These are phyloP conservation scores for Brachionus sp. DNA, from an alignment of 1,140 invertebrate species.

Conservation along the genomic window DNA sequence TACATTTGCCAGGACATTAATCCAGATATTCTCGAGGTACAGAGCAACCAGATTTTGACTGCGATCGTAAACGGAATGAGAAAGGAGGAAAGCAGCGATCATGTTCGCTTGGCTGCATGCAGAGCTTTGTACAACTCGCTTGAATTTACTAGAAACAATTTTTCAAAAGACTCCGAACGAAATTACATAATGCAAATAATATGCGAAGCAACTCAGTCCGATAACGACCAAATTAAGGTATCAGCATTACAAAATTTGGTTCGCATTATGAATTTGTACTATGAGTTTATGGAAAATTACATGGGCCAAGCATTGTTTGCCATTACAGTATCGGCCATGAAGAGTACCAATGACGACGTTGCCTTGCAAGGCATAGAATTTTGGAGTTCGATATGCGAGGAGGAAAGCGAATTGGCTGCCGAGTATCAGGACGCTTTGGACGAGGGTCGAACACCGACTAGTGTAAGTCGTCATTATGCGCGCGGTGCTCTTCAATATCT, in stretches of 20 bases:
- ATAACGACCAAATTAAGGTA: conserved; percentile 77
- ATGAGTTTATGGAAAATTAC: conserved; percentile 97
- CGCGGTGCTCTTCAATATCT: conserved; percentile 91
- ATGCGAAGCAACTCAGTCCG: conserved; percentile 71
- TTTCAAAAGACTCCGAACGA: conserved; percentile 91
- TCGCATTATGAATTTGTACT: conserved; percentile 97
- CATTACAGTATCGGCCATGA: conserved; percentile 97
- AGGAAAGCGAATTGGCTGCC: conserved; percentile 72
- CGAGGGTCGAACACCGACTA: conserved; percentile 73
- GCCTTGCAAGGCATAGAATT: conserved; percentile 98
- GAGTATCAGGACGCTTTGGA: conserved; percentile 61
- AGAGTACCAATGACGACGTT: conserved; percentile 89
- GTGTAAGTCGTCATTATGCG: conserved; percentile 83
- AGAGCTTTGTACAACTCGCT: conserved; percentile 94
- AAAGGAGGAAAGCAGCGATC: conserved; percentile 67
- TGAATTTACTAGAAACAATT: conserved; percentile 97
- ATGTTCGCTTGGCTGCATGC: conserved; percentile 78
- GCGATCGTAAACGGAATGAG: conserved; percentile 98
- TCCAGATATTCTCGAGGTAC: conserved; percentile 79
- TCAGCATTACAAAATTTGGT: conserved; percentile 95
- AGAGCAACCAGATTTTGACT: conserved; percentile 93
- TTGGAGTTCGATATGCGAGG: conserved; percentile 99
- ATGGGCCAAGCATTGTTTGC: conserved; percentile 97
- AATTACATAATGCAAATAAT: conserved; percentile 99
- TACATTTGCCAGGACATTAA: conserved; percentile 80